A percentile compares a stretch with the other conserved stretches of the same genome.
These are phyloP conservation scores for Malachius bipustulatus DNA, from an alignment of 2,888 invertebrate species.

Conservation along the genomic window DNA sequence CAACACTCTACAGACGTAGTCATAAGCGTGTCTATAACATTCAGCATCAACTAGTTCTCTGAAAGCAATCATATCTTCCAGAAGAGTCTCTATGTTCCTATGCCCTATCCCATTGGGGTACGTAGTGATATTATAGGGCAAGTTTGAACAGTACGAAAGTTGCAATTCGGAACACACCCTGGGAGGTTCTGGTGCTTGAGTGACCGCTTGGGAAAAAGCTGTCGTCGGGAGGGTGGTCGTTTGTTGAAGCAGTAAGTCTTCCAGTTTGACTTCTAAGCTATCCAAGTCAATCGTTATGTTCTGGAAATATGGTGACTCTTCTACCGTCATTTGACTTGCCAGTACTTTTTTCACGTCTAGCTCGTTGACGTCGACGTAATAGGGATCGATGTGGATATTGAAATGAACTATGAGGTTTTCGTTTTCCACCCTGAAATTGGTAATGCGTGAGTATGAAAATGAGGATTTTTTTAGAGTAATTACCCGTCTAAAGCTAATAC, in stretches of 20 bases:
- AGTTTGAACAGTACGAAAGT: slow-evolving; percentile 55
- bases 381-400: slow-evolving; percentile 71
- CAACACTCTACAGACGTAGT: slow-evolving; percentile 76
- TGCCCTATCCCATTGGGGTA: slow-evolving; percentile 75
- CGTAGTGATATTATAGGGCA: slow-evolving; percentile 68
- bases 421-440: slow-evolving; percentile 46
- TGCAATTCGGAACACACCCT: slow-evolving; percentile 57
- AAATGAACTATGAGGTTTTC: slow-evolving; percentile 73
- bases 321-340: slow-evolving; percentile 49
- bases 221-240: slow-evolving; percentile 34
- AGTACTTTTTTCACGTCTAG: slow-evolving; percentile 55
- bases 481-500: slow-evolving; percentile 78
- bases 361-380: slow-evolving; percentile 42
- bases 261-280: slow-evolving; percentile 53
- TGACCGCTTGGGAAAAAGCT: slow-evolving; percentile 35
- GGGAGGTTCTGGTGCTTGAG: slow-evolving; percentile 47
- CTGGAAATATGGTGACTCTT: slow-evolving; percentile 46
- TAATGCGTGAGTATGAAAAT: slow-evolving; percentile 8
- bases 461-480: slow-evolving; percentile 25
- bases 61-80: slow-evolving; percentile 67
- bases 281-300: slow-evolving; percentile 53
- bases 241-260: slow-evolving; percentile 31
- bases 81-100: slow-evolving; percentile 46
- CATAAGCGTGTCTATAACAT: slow-evolving; percentile 77
- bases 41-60: slow-evolving; percentile 83